Base-by-base conservation (phyloP, 2,113 vertebrate species). In the Bungarus multicinctus region DNA sequence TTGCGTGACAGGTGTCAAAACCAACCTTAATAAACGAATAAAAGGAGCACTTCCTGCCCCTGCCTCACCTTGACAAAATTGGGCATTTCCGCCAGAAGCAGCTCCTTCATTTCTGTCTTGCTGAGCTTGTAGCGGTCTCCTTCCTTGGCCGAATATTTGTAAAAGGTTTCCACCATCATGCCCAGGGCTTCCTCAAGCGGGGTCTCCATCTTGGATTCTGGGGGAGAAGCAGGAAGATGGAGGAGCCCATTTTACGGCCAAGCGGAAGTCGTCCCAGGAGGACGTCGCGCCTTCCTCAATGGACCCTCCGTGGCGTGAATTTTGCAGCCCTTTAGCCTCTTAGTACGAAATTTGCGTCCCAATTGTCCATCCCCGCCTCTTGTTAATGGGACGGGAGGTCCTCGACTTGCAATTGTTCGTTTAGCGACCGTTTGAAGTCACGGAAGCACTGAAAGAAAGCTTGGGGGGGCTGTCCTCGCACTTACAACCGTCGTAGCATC, bases 51-150 rank as follows among this genome's bases (percentile, higher is more conserved):
- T 69, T 69, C 2, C 12, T 11, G 0, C 9, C 9, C 9, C 58
- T 27, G 2, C 58, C 93, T 96, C 95, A 99, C 98, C 95, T 97
- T 96, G 39, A 98, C 85, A 89, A 98, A 99, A 93, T 87, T 95
- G 50, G 98, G 94, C 11, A 99, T 93, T 95, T 99, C 98, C 0
- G n/a, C 57, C 89, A 98, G 97, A 87, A 99, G 69, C 25, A 99
- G 95, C 18, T 97, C 97, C 91, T 97, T 98, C 45, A 99, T 96
- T 92, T 98, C 98, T 11, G 93, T 96, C 89, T 98, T 98, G 96
- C 89, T 98, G 86, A 99, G 96, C 9, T 96, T 97, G 89, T 89
- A 95, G 16, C 89, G 92, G 16, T 98, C 94, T 0, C 97, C 97
- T 3, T 98, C 98, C 85, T 96, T 97, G 53, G 89, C 93, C 0